phyloP scores from a whole-genome alignment of 2,797 vertebrate genomes.

The Malurus splendens region DNA sequence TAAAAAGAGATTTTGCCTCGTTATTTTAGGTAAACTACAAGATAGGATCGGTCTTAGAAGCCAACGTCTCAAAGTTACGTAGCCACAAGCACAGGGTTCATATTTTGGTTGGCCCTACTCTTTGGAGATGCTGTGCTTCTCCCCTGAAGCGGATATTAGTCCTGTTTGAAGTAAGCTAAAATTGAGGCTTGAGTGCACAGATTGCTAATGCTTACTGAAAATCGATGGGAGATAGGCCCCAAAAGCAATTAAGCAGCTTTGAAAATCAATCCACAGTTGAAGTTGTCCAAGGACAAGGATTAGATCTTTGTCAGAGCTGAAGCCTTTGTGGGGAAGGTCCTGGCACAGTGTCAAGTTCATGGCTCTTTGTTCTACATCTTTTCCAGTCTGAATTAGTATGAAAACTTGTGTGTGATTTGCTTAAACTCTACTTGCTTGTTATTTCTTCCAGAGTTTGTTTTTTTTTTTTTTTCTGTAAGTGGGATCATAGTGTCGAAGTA shows the following conservation, averaged over 20 bases:
- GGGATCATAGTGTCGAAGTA: neutral
- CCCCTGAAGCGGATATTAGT: neutral
- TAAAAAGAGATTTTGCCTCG: neutral
- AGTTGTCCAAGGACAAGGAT: constrained; percentile 30
- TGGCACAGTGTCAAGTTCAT: neutral
- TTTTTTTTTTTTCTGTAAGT: neutral
- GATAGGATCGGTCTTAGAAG: neutral
- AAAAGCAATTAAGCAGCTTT: constrained; percentile 39
- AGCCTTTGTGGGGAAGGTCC: neutral
- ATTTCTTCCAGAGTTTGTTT: neutral
- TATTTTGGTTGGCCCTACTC: neutral
- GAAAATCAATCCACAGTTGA: constrained; percentile 17
- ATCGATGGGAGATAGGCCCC: neutral
- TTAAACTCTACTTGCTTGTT: neutral
- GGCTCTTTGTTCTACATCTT: neutral
- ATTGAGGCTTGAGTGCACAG: neutral
- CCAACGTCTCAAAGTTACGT: neutral
- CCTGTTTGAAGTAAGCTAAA: neutral
- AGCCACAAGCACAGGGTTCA: neutral
- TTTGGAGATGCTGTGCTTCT: neutral
- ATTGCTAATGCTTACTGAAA: constrained; percentile 15
- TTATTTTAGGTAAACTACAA: neutral
- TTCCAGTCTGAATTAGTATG: neutral
- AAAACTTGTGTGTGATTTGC: neutral
- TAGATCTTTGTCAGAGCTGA: constrained; percentile 8